Conservation (phyloP, 2,113 vertebrate species). For the Ictidomys tridecemlineatus region DNA sequence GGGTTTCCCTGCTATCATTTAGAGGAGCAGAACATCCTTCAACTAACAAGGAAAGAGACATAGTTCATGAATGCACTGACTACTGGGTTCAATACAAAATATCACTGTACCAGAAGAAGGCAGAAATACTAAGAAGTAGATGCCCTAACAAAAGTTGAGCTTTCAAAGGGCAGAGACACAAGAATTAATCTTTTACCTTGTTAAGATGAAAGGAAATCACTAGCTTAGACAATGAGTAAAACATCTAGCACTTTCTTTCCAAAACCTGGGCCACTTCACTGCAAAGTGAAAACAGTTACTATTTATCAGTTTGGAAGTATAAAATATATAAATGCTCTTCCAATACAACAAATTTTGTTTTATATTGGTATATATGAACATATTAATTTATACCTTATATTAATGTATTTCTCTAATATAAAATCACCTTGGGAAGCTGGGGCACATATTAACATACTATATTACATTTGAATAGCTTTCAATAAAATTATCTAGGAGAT, state of each 20-base stretch:
- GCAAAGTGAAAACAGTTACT: neutral
- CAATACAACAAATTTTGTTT: neutral
- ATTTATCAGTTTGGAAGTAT: constrained; percentile 39
- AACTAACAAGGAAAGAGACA: neutral
- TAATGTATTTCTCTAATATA: neutral
- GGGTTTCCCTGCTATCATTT: neutral
- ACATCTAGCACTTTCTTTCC: neutral
- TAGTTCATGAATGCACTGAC: neutral
- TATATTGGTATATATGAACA: neutral
- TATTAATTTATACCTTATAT: constrained; percentile 3
- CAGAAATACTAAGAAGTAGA: neutral
- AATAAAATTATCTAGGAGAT: constrained; percentile 68
- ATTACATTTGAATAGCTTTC: neutral
- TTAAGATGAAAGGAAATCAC: constrained; percentile 44
- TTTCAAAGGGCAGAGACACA: constrained; percentile 16
- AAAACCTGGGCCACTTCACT: neutral
- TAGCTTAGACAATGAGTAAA: neutral
- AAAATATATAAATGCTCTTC: neutral
- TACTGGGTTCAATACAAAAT: constrained; percentile 45
- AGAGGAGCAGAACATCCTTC: neutral
- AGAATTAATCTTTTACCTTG: constrained; percentile 20
- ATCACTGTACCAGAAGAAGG: neutral
- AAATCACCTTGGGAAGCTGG: neutral
- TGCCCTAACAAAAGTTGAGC: constrained; percentile 29
- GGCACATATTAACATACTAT: neutral